These are phyloP conservation scores for Ammodytes dubius DNA, from an alignment of 2,113 vertebrate genomes.

Conservation along the genomic window DNA sequence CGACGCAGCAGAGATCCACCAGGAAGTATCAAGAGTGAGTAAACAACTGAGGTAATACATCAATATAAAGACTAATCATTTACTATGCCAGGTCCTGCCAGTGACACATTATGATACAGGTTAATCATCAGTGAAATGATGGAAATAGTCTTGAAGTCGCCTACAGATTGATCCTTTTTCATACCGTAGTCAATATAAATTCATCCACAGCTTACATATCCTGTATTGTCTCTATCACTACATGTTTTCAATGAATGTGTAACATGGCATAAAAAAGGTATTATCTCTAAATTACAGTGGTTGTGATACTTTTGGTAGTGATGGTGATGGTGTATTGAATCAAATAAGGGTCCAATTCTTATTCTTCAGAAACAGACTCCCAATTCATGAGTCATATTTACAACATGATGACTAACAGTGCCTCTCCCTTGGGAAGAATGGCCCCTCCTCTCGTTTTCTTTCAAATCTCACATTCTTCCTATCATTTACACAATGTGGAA, in stretches of 20 bases:
- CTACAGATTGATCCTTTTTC: neutral
- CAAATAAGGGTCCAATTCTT: neutral
- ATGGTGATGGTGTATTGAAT: neutral
- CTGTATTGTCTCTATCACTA: neutral
- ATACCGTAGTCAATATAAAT: neutral
- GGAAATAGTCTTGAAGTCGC: neutral
- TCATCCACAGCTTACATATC: neutral
- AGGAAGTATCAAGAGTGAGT: neutral
- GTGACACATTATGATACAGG: too few relatives aligned
- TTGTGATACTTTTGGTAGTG: neutral
- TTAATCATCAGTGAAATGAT: neutral
- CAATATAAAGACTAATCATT: neutral
- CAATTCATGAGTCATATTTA: neutral
- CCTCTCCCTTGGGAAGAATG: neutral
- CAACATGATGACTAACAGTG: neutral
- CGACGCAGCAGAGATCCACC: neutral
- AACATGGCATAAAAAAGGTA: neutral
- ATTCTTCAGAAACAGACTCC: neutral
- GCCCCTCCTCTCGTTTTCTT: accelerated
- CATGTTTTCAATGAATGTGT: neutral
- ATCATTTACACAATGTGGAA: neutral
- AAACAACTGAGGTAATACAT: neutral
- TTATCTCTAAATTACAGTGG: neutral
- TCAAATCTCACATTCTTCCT: neutral
- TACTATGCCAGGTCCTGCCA: neutral